These are phyloP conservation scores for Gymnothorax reevesii DNA, from an alignment of 2,797 vertebrate genomes.

Conservation along the genomic window DNA sequence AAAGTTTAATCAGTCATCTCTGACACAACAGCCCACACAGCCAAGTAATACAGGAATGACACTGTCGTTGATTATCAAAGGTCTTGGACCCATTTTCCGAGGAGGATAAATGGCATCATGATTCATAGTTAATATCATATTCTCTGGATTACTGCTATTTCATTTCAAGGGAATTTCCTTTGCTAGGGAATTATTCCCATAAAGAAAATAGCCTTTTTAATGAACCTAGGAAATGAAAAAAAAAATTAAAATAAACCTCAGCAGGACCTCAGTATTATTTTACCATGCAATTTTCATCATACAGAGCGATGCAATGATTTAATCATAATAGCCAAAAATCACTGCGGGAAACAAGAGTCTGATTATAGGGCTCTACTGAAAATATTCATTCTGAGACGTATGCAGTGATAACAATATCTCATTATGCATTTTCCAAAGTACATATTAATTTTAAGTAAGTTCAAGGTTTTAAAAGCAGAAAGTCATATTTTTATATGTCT, in stretches of 20 bases:
- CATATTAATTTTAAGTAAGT: neutral
- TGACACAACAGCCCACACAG: neutral
- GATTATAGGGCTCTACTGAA: neutral
- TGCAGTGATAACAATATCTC: neutral
- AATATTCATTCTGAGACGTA: neutral
- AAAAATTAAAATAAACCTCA: neutral
- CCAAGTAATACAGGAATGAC: neutral
- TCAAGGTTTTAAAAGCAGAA: too few species aligned
- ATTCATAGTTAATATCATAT: neutral
- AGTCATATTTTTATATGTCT: neutral
- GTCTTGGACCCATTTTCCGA: neutral
- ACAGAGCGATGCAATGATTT: neutral
- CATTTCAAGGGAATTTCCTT: neutral
- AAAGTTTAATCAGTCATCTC: constrained; percentile 1
- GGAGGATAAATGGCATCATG: neutral
- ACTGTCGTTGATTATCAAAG: neutral
- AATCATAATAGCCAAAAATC: neutral
- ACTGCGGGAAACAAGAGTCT: neutral
- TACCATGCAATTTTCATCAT: neutral
- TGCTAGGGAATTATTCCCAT: neutral
- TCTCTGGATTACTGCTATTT: neutral
- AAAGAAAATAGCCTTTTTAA: neutral
- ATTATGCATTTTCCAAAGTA: neutral
- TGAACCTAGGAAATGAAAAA: neutral
- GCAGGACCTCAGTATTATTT: neutral